Evolutionary conservation across 2,113 vertebrate genomes (phyloP), one percentile per base, ranked within the genome.

Genomic region (Argyrosomus japonicus): DNA sequence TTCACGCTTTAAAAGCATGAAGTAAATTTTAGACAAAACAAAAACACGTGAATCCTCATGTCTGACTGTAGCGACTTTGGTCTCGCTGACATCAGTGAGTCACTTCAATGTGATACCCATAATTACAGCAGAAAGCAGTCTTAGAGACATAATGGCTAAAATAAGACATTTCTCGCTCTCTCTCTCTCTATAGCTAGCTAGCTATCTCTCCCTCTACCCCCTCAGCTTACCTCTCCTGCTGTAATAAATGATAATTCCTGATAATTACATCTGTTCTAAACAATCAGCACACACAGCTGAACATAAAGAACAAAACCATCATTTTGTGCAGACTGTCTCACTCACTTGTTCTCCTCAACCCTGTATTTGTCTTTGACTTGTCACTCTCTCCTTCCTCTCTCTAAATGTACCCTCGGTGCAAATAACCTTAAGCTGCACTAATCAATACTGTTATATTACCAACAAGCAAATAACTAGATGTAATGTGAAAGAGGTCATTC

Each of bases 211-310:
- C 19, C 29, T 51, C 27, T 51, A 18, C 50, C 63, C n/a, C 65
- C 32, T 75, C 43, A 47, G 21, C 36, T 67, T n/a, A 25, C 36
- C n/a, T 29, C 62, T 76, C n/a, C 29, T 19, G 19, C 6, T 51
- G 63, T 69, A 82, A 77, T 85, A 62, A 68, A 48, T 60, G 72
- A 79, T 81, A 25, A 77, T 79, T 83, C 17, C 12, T 53, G 50
- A 62, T 79, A 72, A 80, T 80, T 82, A 29, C 40, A 56, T 69
- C 43, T 57, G 32, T 64, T 81, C 48, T 81, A 50, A 77, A 70
- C 40, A 70, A 29, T 84, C 56, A 78, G 56, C 56, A 77, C 64
- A 68, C 51, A 48, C 69, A 84, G 77, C 70, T 57, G n/a, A 18
- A 70, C 40, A 18, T 10, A 58, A 68, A 86, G 63, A 58, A 75